Percentiles rank a stretch among this genome's conserved stretches.
phyloP scores from a whole-genome alignment of 1,140 invertebrate genomes.

The Andricus grossulariae region DNA sequence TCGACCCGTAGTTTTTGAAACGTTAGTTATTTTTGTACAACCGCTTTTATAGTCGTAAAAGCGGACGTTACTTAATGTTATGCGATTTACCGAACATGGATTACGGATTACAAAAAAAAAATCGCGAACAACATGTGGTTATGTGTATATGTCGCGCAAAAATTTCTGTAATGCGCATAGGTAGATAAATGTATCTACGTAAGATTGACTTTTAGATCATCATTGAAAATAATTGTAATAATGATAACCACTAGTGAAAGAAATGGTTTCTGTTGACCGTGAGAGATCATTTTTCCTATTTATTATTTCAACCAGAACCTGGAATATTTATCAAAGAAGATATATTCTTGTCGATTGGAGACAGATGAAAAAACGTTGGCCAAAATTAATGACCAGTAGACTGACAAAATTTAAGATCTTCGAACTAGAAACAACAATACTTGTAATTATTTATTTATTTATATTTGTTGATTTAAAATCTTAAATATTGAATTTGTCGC shows the following conservation, averaged over 20 bases:
- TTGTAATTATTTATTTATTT: too few relatives aligned
- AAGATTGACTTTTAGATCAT: constrained; percentile 29
- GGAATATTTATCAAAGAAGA: too few relatives aligned
- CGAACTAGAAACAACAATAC: too few relatives aligned
- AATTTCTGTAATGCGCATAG: neutral
- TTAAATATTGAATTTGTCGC: too few relatives aligned
- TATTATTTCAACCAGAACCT: too few relatives aligned
- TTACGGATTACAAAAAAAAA: constrained; percentile 24
- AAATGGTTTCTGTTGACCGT: neutral
- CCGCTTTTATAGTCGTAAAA: constrained; percentile 60
- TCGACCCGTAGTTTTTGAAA: constrained; percentile 50
- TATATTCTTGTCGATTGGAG: too few relatives aligned
- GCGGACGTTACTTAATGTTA: constrained; percentile 57
- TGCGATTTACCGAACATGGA: constrained; percentile 41
- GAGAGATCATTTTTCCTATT: too few relatives aligned
- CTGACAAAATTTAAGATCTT: too few relatives aligned
- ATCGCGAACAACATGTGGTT: constrained; percentile 12
- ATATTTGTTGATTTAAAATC: too few relatives aligned
- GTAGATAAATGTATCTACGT: constrained; percentile 20
- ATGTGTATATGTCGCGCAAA: constrained; percentile 33
- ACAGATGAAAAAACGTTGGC: too few relatives aligned
- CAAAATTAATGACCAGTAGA: too few relatives aligned
- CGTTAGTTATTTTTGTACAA: constrained; percentile 59
- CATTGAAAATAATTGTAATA: constrained; percentile 33
- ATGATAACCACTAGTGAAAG: neutral